Evolutionary conservation across 2,797 vertebrate genomes (phyloP), one percentile per base, ranked within the genome.

Genomic region (Leucoraja ocellata): DNA sequence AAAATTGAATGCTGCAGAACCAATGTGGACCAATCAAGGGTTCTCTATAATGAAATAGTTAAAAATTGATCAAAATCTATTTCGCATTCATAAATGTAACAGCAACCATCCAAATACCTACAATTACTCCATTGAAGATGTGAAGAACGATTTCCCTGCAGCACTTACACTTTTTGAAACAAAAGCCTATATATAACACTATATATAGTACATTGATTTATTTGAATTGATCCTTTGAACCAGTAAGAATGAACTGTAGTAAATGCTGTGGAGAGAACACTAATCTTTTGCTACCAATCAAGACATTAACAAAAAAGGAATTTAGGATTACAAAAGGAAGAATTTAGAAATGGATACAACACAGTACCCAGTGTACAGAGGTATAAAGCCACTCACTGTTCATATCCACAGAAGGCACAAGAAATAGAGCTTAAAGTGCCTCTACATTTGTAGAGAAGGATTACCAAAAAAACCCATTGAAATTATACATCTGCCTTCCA

Each of bases 241-340:
- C 16, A 90, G 10, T 18, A 90, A 21, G 65, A 91, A 73, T 91
- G 71, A 84, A 73, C 61, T 68, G 28, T 36, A 21, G n/a, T 90
- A 16, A 90, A 32, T 46, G 61, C 63, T 68, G 25, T 36, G 36
- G 23, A 36, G 46, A 84, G 63, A 68, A 46, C 36, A 91, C 68
- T 73, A 91, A 39, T 71, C 88, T 91, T 91, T 46, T 71, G 88
- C 21, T 91, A 71, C 88, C 88, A 68, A 91, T 91, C 58, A 61
- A 46, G 65, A 73, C n/a, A 71, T 25, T 91, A 65, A 39, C 86
- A 91, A 91, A 91, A n/a, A 91, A 91, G 36, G 32, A 91, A 91
- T 21, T 9, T 23, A 91, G 65, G 39, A 80, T 80, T 32, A 84
- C 28, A 61, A 91, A 91, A 91, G 16, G 71, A 91, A 21, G 32